Evolutionary conservation across 2,888 invertebrate genomes (phyloP).

Genomic region (Lasioglossum marginatum): DNA sequence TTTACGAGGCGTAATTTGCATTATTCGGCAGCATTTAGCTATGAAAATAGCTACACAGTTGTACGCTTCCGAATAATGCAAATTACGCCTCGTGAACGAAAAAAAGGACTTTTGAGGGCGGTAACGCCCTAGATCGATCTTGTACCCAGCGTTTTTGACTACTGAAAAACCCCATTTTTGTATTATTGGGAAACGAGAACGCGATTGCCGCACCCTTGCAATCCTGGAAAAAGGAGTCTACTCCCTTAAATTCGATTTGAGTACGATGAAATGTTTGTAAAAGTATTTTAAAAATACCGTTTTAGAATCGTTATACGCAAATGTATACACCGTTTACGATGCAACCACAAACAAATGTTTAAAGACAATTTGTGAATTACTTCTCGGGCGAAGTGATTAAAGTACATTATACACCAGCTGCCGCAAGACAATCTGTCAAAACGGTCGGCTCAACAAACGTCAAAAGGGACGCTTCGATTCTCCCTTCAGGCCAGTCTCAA

Average conservation of each 20-base stretch:
- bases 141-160: too few species aligned
- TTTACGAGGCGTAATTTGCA: too few species aligned
- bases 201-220: too few species aligned
- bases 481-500: conserved; percentile 15
- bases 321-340: background rate
- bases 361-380: background rate
- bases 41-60: too few species aligned
- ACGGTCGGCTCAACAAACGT: conserved; percentile 56
- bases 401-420: conserved; percentile 25
- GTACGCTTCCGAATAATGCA: too few species aligned
- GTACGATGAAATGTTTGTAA: background rate
- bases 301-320: background rate
- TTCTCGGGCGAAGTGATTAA: conserved; percentile 30
- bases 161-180: too few species aligned
- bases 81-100: too few species aligned
- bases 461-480: conserved; percentile 59
- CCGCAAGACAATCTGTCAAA: conserved; percentile 52
- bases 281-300: background rate
- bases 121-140: too few species aligned
- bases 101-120: too few species aligned
- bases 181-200: too few species aligned
- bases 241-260: background rate
- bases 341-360: background rate
- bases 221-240: too few species aligned
- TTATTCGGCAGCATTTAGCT: too few species aligned